These are phyloP conservation scores for Leptothorax acervorum DNA, from an alignment of 2,888 invertebrate genomes.

Conservation along the genomic window DNA sequence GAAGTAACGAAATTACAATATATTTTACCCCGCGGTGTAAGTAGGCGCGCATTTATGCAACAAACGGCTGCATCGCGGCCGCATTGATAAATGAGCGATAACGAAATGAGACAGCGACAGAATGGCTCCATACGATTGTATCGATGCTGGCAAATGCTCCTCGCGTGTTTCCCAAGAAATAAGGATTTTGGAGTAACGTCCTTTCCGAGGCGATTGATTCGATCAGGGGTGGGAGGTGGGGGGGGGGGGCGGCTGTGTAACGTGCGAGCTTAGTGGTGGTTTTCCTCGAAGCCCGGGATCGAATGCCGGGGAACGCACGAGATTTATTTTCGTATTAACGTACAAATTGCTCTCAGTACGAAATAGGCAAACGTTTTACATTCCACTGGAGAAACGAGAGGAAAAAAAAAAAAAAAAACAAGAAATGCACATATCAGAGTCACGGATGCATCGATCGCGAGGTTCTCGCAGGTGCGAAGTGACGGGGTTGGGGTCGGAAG, in stretches of 20 bases:
- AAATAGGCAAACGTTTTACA: conserved; percentile 10
- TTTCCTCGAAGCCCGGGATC: neutral
- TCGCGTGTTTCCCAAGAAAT: neutral
- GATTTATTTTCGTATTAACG: conserved; percentile 28
- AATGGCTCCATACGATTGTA: neutral
- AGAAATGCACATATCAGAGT: conserved; percentile 17
- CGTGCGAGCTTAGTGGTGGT: neutral
- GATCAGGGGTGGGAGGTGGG: neutral
- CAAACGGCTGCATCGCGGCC: neutral
- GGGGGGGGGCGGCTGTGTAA: neutral
- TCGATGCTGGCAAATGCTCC: neutral
- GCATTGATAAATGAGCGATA: neutral
- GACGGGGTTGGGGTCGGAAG: neutral
- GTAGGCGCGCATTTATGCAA: neutral
- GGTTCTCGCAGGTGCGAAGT: conserved; percentile 2
- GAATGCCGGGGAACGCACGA: neutral
- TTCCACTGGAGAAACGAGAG: neutral
- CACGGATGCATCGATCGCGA: neutral
- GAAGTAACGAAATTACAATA: neutral
- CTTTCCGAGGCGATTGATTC: conserved; percentile 14
- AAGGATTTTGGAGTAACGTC: neutral
- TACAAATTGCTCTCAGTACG: conserved; percentile 23
- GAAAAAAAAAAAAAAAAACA: neutral
- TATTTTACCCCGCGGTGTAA: neutral
- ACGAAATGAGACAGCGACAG: neutral